These are phyloP conservation scores for Catamblyrhynchus diadema DNA, from an alignment of 2,797 vertebrate genomes.

Conservation along the genomic window DNA sequence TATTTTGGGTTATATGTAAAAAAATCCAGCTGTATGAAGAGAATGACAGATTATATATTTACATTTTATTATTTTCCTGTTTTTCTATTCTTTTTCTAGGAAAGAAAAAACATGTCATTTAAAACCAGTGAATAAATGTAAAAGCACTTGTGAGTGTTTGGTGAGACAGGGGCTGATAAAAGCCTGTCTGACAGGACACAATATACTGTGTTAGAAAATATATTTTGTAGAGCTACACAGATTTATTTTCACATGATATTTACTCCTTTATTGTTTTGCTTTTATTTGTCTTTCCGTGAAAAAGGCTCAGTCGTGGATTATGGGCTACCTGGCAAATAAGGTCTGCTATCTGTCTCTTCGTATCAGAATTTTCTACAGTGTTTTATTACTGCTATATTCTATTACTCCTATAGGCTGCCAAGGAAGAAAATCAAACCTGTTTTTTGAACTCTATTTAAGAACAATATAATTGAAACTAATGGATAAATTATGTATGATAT, in stretches of 20 bases:
- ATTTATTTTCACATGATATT: not conserved
- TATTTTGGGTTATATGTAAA: not conserved
- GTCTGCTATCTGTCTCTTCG: not conserved
- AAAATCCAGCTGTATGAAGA: not conserved
- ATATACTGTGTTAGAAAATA: not conserved
- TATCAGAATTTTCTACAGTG: not conserved
- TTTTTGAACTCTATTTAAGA: not conserved
- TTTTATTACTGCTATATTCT: not conserved
- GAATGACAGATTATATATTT: not conserved
- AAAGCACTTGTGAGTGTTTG: not conserved
- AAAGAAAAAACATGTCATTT: not conserved
- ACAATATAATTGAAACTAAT: not conserved
- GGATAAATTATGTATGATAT: not conserved
- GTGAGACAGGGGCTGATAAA: not conserved
- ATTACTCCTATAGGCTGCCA: not conserved
- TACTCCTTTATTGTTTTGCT: not conserved
- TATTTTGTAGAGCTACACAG: not conserved
- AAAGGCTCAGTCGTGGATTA: not conserved
- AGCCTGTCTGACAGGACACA: not conserved
- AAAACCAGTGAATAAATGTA: not conserved
- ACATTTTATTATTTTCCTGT: not conserved
- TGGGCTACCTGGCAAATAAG: not conserved
- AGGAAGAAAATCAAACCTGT: not conserved
- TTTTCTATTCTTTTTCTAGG: not conserved
- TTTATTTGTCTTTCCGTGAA: not conserved